phyloP scores from a whole-genome alignment of 2,888 invertebrate species.

The Biston betularia region DNA sequence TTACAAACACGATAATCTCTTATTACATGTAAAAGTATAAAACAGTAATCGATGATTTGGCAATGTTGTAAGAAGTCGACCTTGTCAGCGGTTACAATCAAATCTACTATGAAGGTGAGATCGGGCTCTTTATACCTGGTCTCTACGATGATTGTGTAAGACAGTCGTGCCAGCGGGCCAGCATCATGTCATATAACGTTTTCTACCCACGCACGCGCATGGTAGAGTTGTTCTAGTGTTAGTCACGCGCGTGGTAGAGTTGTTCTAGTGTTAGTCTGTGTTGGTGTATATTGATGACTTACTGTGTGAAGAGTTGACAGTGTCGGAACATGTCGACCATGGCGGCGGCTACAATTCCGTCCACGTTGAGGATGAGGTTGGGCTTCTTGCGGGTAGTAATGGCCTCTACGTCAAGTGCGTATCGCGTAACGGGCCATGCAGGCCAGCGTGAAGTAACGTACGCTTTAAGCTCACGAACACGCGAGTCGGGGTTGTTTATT shows the following conservation, averaged over 20 bases:
- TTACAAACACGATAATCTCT: too few species aligned
- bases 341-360: slow-evolving; percentile 98
- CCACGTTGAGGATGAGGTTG: slow-evolving; percentile 99
- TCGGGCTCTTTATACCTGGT: too few species aligned
- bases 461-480: slow-evolving; percentile 98
- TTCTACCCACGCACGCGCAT: too few species aligned
- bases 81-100: neutral
- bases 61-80: neutral
- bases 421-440: slow-evolving; percentile 96
- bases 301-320: slow-evolving; percentile 97
- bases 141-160: too few species aligned
- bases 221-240: too few species aligned
- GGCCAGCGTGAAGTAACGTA: slow-evolving; percentile 98
- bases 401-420: slow-evolving; percentile 99
- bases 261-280: too few species aligned
- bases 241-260: too few species aligned
- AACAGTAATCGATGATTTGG: neutral
- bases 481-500: slow-evolving; percentile 99
- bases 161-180: too few species aligned
- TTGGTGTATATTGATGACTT: slow-evolving; percentile 45
- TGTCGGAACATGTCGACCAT: slow-evolving; percentile 98
- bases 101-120: too few species aligned
- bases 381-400: slow-evolving; percentile 99
- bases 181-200: too few species aligned
- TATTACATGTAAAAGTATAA: too few species aligned